Base-by-base conservation (phyloP, 2,113 vertebrate species). In the Perognathus longimembris region DNA sequence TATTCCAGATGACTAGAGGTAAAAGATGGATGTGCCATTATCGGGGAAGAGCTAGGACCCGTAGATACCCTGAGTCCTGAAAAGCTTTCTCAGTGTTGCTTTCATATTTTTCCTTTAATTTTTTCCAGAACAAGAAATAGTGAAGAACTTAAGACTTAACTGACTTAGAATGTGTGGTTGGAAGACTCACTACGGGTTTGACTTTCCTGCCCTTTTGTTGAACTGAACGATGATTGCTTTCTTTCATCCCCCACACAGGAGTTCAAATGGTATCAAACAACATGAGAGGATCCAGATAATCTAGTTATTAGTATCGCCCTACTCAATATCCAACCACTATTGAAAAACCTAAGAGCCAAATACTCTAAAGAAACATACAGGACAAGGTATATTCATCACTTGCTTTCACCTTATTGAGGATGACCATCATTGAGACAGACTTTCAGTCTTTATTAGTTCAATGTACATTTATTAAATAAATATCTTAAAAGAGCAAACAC, bases 221-320 rank as follows among this genome's bases (percentile, higher is more conserved):
- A 71, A 21, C 26, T 22, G 26, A 34, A 30, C 70, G 42, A 45
- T 38, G 24, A 17, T 61, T 61, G 24, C 18, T 22, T 67, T 12
- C 14, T 10, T 22, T 40, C 34, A 14, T n/a, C 0, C 1, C 32
- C 40, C 20, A 20, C 14, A 12, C 7, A 22, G 0, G 4, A 57
- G 38, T 69, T 38, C 12, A 28, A 54, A 82, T 3, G 9, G 21
- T 6, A 22, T 36, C 57, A 61, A 59, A 59, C 17, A 36, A 34
- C 26, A 21, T 22, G 20, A 57, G 21, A 54, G 36, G 5, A 70
- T 30, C 28, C 45, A 82, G 26, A 34, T 54, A 20, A 50, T 34
- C 45, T 34, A 32, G 59, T 34, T 2, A 22, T 67, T 32, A 15
- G 34, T 38, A 40, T 8, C 14, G 30, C 59, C 64, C 45, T 30